Evolutionary conservation across 2,113 vertebrate genomes (phyloP), one percentile per base, ranked within the genome.

Genomic region (Corythornis cristatus): DNA sequence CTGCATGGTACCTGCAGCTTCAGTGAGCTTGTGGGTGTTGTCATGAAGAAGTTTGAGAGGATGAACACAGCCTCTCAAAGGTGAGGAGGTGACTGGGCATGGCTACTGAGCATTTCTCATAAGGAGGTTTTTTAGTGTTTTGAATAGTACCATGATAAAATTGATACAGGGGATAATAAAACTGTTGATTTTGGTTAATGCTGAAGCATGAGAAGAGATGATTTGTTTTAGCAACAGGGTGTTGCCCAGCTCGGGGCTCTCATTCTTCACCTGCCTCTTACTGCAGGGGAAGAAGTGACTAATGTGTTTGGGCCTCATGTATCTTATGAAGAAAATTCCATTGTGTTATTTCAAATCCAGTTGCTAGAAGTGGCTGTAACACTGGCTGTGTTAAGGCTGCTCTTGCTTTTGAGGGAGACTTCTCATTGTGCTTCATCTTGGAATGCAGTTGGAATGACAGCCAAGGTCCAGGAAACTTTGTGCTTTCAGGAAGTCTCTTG

Each of bases 41-140:
- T 45, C 43, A 45, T 45, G 43, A 45, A 45, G 43, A 45, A 45
- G 43, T 37, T 37, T 37, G 43, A 45, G 43, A 45, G 43, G 43
- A 45, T 45, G 43, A 11, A 45, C 43, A 45, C 43, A 45, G 43
- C 43, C 43, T 37, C 37, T 37, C 37, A 37, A 45, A 45, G 43
- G 43, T 45, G 43, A 45, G 43, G 43, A 45, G 43, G 43, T 45
- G 43, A 11, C 43, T 45, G 89, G 56, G 31, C 54, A 23, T n/a
- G 29, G 48, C 25, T 0, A 0, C 4, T 40, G 20, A 67, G 37
- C 18, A 1, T 53, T 61, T 82, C 13, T 33, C 6, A 2, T 12
- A 10, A 28, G 16, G 15, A 7, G 43, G 2, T 54, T 58, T 51
- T 50, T 56, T 33, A 2, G 1, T 50, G n/a, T 67, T 76, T 62